These are phyloP conservation scores for Neodiprion virginianus DNA, from an alignment of 1,140 invertebrate species.

Conservation along the genomic window DNA sequence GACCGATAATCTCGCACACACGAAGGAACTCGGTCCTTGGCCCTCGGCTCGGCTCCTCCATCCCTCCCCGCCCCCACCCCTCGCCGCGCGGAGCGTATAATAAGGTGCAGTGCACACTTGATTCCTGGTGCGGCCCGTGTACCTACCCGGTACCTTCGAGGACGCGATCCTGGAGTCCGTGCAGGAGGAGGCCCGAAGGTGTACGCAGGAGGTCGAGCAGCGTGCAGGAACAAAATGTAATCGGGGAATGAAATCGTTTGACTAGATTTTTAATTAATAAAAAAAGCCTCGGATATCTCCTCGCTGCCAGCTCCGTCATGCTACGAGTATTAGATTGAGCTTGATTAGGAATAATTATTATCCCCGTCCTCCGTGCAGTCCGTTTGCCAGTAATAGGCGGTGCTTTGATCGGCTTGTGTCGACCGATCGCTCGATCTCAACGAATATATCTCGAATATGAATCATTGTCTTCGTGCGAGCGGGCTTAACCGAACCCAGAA, in stretches of 20 bases:
- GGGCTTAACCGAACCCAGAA: neutral
- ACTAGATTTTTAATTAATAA: conserved; percentile 20
- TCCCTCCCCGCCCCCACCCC: too few relatives aligned
- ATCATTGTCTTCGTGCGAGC: neutral
- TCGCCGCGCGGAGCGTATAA: too few relatives aligned
- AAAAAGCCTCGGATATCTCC: conserved; percentile 36
- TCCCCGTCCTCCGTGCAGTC: neutral
- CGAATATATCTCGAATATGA: conserved; percentile 2
- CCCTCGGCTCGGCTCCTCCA: too few relatives aligned
- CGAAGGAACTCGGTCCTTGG: too few relatives aligned
- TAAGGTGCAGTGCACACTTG: too few relatives aligned
- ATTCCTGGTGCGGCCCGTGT: too few relatives aligned
- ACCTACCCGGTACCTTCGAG: too few relatives aligned
- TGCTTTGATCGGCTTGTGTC: conserved; percentile 6
- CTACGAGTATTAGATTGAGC: conserved; percentile 56
- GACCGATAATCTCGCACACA: too few relatives aligned
- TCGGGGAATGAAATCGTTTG: conserved; percentile 10
- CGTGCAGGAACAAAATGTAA: conserved; percentile 14
- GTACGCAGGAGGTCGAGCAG: conserved; percentile 1
- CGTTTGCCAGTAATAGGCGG: conserved; percentile 3
- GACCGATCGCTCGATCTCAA: conserved; percentile 6
- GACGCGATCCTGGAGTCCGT: too few relatives aligned
- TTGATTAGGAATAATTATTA: conserved; percentile 61
- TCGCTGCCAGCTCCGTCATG: conserved; percentile 50
- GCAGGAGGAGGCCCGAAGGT: neutral